Evolutionary conservation across 2,113 vertebrate species (phyloP).

Genomic region (Melospiza melodia): DNA sequence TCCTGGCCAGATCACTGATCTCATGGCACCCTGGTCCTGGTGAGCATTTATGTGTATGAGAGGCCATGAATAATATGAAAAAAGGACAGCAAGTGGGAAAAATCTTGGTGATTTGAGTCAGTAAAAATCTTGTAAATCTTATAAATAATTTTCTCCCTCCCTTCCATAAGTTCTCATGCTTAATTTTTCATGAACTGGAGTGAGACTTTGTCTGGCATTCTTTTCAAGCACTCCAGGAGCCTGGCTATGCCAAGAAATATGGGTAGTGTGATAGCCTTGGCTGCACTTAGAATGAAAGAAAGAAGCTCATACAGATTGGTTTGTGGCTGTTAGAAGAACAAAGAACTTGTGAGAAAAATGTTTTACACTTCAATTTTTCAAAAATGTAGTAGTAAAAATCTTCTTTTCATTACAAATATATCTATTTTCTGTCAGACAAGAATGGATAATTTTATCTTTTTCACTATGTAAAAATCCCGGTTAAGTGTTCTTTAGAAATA

Average conservation of each 20-base stretch:
- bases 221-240: neutral
- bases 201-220: neutral
- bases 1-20: neutral
- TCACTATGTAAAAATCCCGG: neutral
- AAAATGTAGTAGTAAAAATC: neutral
- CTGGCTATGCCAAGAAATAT: neutral
- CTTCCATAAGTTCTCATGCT: neutral
- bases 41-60: rapidly evolving
- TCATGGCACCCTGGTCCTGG: neutral
- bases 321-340: neutral
- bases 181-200: neutral
- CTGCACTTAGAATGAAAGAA: neutral
- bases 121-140: neutral
- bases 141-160: neutral
- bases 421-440: neutral
- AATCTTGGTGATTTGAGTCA: neutral
- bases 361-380: neutral
- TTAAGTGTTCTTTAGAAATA: neutral
- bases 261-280: neutral
- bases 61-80: neutral
- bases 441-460: neutral
- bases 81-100: neutral
- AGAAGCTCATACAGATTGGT: neutral
- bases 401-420: neutral
- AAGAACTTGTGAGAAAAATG: neutral